A percentile compares a stretch with the other conserved stretches of the same genome.
Evolutionary conservation across 1,140 invertebrate genomes (phyloP).

Genomic region (Ostrea denselamellosa): DNA sequence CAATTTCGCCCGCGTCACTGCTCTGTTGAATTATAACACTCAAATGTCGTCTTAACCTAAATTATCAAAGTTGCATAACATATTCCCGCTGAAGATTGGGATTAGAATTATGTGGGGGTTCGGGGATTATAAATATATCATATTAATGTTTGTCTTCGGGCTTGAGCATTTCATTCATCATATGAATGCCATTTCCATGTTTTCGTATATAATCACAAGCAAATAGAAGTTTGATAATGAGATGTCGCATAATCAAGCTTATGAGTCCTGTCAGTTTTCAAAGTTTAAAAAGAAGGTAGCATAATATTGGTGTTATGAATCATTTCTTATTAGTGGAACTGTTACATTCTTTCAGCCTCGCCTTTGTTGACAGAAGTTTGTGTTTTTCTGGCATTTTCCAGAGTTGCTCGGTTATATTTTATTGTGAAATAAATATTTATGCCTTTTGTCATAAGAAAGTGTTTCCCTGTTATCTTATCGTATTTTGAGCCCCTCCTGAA

Average conservation of each 20-base stretch:
- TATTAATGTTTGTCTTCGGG: slow-evolving; percentile 36
- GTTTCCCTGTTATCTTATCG: slow-evolving; percentile 21
- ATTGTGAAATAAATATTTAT: slow-evolving; percentile 37
- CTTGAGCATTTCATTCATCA: slow-evolving; percentile 24
- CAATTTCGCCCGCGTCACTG: not conserved
- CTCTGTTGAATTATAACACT: not conserved
- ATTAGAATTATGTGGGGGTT: slow-evolving; percentile 37
- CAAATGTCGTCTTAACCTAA: slow-evolving; percentile 36
- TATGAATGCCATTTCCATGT: not conserved
- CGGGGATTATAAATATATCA: slow-evolving; percentile 31
- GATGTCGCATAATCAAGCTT: not conserved
- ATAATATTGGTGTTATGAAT: slow-evolving; percentile 31
- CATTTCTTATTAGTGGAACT: slow-evolving; percentile 5
- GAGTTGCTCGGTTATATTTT: slow-evolving; percentile 6
- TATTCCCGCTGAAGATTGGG: not conserved
- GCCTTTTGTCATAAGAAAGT: slow-evolving; percentile 35
- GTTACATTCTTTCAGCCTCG: not conserved
- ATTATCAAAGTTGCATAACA: slow-evolving; percentile 33
- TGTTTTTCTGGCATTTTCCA: not conserved
- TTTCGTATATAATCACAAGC: slow-evolving; percentile 1
- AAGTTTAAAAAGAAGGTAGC: slow-evolving; percentile 10
- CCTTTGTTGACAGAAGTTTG: not conserved
- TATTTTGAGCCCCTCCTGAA: not conserved
- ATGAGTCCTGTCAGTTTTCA: slow-evolving; percentile 4
- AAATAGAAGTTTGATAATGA: slow-evolving; percentile 14